Evolutionary conservation across 2,888 invertebrate genomes (phyloP).

Genomic region (Plagodis dolabraria): DNA sequence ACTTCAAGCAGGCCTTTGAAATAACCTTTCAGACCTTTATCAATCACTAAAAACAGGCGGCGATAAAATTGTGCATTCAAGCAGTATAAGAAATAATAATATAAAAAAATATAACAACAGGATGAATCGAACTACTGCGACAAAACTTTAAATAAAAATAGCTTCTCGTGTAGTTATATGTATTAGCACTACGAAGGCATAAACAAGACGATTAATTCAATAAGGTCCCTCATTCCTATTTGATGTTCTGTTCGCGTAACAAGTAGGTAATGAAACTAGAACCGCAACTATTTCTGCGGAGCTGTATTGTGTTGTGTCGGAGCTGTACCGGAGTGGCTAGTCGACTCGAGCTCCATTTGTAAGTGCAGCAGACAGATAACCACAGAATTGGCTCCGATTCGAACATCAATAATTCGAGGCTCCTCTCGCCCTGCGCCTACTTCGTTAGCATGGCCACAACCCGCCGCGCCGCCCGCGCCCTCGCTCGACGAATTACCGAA

Average conservation of each 20-base stretch:
- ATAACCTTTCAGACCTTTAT: too few species aligned
- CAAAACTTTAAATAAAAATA: too few species aligned
- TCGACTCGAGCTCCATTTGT: constrained; percentile 14
- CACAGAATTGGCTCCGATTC: constrained; percentile 34
- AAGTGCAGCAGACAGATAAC: constrained; percentile 39
- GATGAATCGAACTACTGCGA: too few species aligned
- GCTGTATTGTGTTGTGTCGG: constrained; percentile 6
- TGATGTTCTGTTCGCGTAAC: not conserved
- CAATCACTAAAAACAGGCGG: too few species aligned
- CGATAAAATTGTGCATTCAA: too few species aligned
- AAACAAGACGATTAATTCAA: not conserved
- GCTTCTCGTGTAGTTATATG: too few species aligned
- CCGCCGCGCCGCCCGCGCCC: constrained; percentile 41
- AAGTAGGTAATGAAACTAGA: constrained; percentile 13
- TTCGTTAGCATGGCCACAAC: constrained; percentile 30
- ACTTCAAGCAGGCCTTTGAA: too few species aligned
- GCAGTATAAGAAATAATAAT: too few species aligned
- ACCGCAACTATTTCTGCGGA: constrained; percentile 2
- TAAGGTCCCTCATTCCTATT: not conserved
- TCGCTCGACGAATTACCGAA: constrained; percentile 57
- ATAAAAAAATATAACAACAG: too few species aligned
- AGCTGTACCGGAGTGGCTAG: constrained; percentile 3
- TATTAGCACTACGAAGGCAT: not conserved
- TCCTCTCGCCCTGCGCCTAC: constrained; percentile 43
- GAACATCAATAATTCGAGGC: constrained; percentile 58